Base-by-base conservation (phyloP, 2,888 invertebrate species). In the Homarus gammarus region DNA sequence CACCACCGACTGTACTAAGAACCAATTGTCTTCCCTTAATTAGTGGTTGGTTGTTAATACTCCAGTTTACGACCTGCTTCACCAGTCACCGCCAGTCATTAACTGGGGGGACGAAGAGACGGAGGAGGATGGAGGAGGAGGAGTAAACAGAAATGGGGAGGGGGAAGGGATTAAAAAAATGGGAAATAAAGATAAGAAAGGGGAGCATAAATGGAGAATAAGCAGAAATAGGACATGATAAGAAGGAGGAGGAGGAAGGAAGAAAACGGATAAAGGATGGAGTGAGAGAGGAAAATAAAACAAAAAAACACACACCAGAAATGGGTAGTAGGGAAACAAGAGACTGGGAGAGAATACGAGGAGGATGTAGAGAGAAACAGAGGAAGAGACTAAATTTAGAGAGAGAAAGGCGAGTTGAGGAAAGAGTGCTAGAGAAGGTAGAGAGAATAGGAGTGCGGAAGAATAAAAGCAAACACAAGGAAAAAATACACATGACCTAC, bases 1-100 rank as follows among this genome's bases (percentile, higher is more conserved):
- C n/a, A n/a, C n/a, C n/a, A n/a, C n/a, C n/a, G 22, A 56, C 22
- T 56, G 56, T 56, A 64, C 64, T 64, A 27, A 64, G 64, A 64
- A 8, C 64, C 27, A 64, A 12, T 64, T 2, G 31, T 64, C 27
- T n/a, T 5, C 27, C 27, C 27, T 27, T 64, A 64, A 64, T 64
- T 64, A 64, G 64, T 64, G 27, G 64, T 27, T 64, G n/a, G 27
- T 6, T 64, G 64, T 64, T 27, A 64, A 64, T 64, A 27, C 27
- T 3, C n/a, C 27, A 64, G n/a, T 64, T 27, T 64, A 64, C n/a
- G n/a, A 27, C 38, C 15, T 15, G 22, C 33, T 1, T n/a, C 61
- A 44, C 15, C 33, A 33, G 33, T n/a, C 36, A 51, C 10, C 22
- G 22, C 31, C 49, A 61, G n/a, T 18, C 51, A 51, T 77, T n/a